Conservation (phyloP, 2,888 invertebrate genomes). For the Agriopis leucophaearia region DNA sequence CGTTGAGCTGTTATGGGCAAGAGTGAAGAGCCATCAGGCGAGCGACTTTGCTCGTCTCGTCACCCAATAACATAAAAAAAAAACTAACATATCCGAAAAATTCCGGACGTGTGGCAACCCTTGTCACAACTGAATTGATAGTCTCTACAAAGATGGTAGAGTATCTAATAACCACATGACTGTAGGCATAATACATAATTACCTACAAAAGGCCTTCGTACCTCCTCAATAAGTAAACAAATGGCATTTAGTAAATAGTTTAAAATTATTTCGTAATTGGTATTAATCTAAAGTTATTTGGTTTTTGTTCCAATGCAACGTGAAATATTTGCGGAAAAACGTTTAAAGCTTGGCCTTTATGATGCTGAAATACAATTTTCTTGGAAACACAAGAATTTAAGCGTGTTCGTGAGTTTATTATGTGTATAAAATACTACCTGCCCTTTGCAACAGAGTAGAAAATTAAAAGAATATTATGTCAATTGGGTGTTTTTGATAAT, state of each 20-base stretch:
- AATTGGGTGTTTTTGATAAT: not conserved
- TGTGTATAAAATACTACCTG: constrained; percentile 3
- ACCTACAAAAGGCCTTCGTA: not conserved
- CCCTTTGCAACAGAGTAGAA: not conserved
- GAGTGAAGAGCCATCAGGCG: too few relatives aligned
- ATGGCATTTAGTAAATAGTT: constrained; percentile 22
- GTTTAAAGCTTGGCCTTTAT: constrained; percentile 4
- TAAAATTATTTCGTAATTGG: constrained; percentile 53
- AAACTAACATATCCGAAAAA: too few relatives aligned
- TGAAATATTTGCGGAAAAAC: constrained; percentile 20
- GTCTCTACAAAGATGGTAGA: too few relatives aligned
- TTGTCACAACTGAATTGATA: too few relatives aligned
- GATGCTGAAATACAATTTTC: constrained; percentile 18
- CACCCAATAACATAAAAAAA: too few relatives aligned
- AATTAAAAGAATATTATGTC: not conserved
- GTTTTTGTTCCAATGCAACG: constrained; percentile 47
- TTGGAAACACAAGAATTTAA: constrained; percentile 5
- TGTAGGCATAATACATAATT: not conserved
- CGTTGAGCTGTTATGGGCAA: too few relatives aligned
- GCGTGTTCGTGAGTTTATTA: constrained; percentile 9
- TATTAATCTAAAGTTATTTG: constrained; percentile 49
- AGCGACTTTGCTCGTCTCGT: too few relatives aligned
- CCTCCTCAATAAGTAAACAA: not conserved
- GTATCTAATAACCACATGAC: too few relatives aligned
- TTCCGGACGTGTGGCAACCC: too few relatives aligned